These are phyloP conservation scores for Thymelicus lineola DNA, from an alignment of 2,888 invertebrate genomes.

Conservation along the genomic window DNA sequence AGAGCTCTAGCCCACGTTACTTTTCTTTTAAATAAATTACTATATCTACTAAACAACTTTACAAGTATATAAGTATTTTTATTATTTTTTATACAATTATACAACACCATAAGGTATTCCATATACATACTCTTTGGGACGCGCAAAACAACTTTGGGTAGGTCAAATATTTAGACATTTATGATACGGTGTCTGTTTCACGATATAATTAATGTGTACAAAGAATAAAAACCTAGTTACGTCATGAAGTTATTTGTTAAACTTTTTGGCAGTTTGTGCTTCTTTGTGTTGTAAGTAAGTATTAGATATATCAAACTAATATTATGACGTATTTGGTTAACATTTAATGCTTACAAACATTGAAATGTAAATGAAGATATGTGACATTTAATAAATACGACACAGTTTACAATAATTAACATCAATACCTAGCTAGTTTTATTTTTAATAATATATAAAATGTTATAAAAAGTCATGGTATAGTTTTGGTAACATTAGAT, in stretches of 20 bases:
- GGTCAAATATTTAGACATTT: slow-evolving; percentile 46
- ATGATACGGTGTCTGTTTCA: slow-evolving; percentile 12
- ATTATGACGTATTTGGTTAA: background rate
- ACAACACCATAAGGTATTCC: slow-evolving; percentile 74
- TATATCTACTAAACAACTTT: slow-evolving; percentile 77
- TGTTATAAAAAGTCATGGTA: slow-evolving; percentile 74
- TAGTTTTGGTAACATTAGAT: slow-evolving; percentile 55
- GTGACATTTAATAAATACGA: slow-evolving; percentile 27
- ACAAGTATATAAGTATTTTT: slow-evolving; percentile 81
- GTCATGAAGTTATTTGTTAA: slow-evolving; percentile 14
- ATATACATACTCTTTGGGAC: slow-evolving; percentile 82
- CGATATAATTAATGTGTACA: background rate
- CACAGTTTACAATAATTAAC: slow-evolving; percentile 17
- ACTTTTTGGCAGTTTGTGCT: slow-evolving; percentile 35
- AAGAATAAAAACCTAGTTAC: slow-evolving; percentile 5
- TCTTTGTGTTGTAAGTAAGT: slow-evolving; percentile 20
- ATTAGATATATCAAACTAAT: background rate
- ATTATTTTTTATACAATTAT: slow-evolving; percentile 81
- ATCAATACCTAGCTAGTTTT: slow-evolving; percentile 44
- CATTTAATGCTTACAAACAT: slow-evolving; percentile 11
- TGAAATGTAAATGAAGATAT: slow-evolving; percentile 35
- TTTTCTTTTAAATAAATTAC: slow-evolving; percentile 79
- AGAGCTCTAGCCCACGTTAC: slow-evolving; percentile 65
- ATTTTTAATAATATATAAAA: slow-evolving; percentile 59
- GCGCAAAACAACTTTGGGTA: slow-evolving; percentile 80